Evolutionary conservation across 1,140 invertebrate genomes (phyloP), one percentile per base, ranked within the genome.

Genomic region (Capitella teleta): DNA sequence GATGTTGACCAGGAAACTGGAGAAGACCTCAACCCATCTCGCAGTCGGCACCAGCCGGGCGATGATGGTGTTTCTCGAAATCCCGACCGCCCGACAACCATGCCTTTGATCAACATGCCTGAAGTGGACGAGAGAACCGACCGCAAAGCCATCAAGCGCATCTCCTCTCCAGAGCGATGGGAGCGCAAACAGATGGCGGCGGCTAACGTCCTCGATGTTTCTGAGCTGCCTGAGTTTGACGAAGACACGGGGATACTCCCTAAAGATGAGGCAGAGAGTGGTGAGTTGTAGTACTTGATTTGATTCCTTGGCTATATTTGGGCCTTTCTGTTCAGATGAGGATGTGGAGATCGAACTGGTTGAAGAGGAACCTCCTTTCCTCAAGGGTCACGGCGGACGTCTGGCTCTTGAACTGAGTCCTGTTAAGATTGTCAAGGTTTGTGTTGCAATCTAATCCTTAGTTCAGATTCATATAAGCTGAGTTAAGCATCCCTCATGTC

Each of bases 341-440:
- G 96, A 99, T 67, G 87, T 99, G 44, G 96, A 99, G 75, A 97
- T 99, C 53, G 96, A 99, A 72, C 76, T 99, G 30, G 93, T 97
- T 0, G 96, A 99, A 74, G 95, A 99, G 49, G 94, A 98, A 65
- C 88, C 95, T 0, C 87, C 93, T 2, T 99, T 99, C 71, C 75
- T 99, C 0, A 80, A 86, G 49, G 90, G 77, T 43, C 68, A 74
- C 49, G 23, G 25, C 23, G 74, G 74, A 14, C 62, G 73, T 53
- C 62, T 62, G n/a, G 63, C 64, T 16, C 0, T 91, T 1, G 94
- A 98, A 64, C 74, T 99, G 0, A 94, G 90, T 60, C 96, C 96
- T 2, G 80, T 85, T 3, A 79, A 96, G 61, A 98, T 99, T 58
- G 93, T 99, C 0, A 99, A 99, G 60, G 72, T 73, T 58, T 51